These are phyloP conservation scores for Alethe diademata DNA, from an alignment of 2,113 vertebrate species.

Conservation along the genomic window DNA sequence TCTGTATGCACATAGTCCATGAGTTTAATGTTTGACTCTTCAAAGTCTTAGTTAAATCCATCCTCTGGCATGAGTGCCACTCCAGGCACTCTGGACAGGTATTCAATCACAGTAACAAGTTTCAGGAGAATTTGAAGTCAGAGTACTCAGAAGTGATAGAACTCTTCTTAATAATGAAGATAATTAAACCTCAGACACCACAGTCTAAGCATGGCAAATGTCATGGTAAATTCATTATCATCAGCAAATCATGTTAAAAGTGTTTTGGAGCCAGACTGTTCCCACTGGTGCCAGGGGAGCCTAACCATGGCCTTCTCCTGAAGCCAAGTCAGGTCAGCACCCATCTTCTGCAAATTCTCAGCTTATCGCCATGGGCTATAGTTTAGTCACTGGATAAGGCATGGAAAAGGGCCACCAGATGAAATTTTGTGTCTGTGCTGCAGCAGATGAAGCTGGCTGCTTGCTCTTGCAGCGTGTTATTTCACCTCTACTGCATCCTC, in stretches of 20 bases:
- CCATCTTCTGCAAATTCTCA: not conserved
- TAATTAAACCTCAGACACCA: not conserved
- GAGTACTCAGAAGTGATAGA: not conserved
- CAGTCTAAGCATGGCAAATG: not conserved
- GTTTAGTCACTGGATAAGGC: not conserved
- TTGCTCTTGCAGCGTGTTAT: not conserved
- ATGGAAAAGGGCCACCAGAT: not conserved
- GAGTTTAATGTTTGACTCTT: not conserved
- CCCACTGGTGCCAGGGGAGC: not conserved
- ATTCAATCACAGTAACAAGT: not conserved
- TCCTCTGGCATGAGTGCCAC: not conserved
- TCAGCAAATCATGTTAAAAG: not conserved
- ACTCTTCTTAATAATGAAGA: not conserved
- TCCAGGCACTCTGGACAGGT: not conserved
- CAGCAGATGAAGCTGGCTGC: not conserved
- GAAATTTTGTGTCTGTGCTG: not conserved
- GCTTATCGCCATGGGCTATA: rapidly evolving
- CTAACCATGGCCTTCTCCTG: not conserved
- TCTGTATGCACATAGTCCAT: not conserved
- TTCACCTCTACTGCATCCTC: not conserved
- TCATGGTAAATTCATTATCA: not conserved
- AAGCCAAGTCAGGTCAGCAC: not conserved
- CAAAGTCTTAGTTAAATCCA: not conserved
- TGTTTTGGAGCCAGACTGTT: not conserved
- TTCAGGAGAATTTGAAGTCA: not conserved